These are phyloP conservation scores for Samia ricini DNA, from an alignment of 1,140 invertebrate species.

Conservation along the genomic window DNA sequence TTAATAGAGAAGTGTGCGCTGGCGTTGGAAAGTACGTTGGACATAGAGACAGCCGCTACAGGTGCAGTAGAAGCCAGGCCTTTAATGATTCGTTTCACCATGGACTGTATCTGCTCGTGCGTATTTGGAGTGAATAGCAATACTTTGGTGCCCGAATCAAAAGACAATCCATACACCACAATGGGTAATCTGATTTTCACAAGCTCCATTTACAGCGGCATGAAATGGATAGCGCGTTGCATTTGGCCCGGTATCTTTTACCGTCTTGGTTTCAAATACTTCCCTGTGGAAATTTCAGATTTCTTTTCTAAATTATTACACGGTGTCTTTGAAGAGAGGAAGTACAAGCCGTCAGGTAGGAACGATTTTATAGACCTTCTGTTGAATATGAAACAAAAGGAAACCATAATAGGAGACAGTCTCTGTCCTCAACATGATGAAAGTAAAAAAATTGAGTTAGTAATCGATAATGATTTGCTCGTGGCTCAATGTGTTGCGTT, in stretches of 20 bases:
- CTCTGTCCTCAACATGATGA: conserved; percentile 3
- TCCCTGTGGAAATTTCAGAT: conserved; percentile 21
- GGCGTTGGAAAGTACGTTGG: not conserved
- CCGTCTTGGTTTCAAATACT: conserved; percentile 21
- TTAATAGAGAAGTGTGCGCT: conserved; percentile 4
- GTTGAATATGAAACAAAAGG: conserved; percentile 24
- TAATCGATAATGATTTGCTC: conserved; percentile 71
- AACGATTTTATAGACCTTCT: conserved; percentile 37
- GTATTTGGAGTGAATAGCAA: conserved; percentile 79
- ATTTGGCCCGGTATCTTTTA: conserved; percentile 44
- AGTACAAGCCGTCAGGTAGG: conserved; percentile 19
- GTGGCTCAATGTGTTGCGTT: conserved; percentile 82
- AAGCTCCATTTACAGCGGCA: conserved; percentile 9
- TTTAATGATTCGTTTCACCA: conserved; percentile 72
- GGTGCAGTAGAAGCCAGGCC: conserved; percentile 55
- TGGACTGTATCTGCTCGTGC: conserved; percentile 78
- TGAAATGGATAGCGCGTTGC: not conserved
- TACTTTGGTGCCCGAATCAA: conserved; percentile 42
- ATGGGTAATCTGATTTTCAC: conserved; percentile 62
- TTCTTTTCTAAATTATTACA: not conserved
- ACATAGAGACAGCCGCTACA: not conserved
- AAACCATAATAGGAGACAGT: conserved; percentile 22
- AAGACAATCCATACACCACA: conserved; percentile 68
- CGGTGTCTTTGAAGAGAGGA: conserved; percentile 8
- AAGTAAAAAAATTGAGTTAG: conserved; percentile 7